Percentiles rank a stretch among this genome's conserved stretches.
Evolutionary conservation across 2,113 vertebrate genomes (phyloP).

Genomic region (Melanerpes aurifrons): DNA sequence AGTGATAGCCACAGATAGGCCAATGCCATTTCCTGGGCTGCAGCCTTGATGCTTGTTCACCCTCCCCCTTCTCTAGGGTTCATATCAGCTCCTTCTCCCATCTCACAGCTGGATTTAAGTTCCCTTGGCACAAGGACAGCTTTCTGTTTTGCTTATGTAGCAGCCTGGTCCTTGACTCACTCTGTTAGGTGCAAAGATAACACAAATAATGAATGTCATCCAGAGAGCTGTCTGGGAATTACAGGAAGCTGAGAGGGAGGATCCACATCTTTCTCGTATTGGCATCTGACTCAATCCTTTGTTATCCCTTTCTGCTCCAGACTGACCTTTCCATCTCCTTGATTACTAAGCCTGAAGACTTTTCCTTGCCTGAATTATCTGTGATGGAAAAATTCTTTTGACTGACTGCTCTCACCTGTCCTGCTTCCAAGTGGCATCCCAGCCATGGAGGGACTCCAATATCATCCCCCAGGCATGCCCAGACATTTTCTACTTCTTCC

Average conservation of each 20-base stretch:
- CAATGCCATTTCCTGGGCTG: neutral
- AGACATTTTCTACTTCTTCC: neutral
- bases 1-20: neutral
- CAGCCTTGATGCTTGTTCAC: neutral
- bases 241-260: neutral
- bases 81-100: neutral
- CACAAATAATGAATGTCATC: slow-evolving; percentile 25
- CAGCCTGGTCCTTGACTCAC: slow-evolving; percentile 4
- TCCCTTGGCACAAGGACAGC: neutral
- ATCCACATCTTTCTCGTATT: neutral
- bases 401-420: neutral
- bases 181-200: slow-evolving; percentile 19
- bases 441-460: neutral
- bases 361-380: neutral
- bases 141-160: slow-evolving; percentile 8
- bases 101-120: neutral
- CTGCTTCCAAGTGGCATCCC: neutral
- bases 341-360: neutral
- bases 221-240: neutral
- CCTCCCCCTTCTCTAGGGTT: neutral
- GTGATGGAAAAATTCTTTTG: neutral
- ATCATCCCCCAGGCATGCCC: neutral
- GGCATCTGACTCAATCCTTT: neutral
- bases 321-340: slow-evolving; percentile 11
- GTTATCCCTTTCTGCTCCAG: neutral